Conservation (phyloP, 2,797 vertebrate species). For the Odontamblyopus rebecca region DNA sequence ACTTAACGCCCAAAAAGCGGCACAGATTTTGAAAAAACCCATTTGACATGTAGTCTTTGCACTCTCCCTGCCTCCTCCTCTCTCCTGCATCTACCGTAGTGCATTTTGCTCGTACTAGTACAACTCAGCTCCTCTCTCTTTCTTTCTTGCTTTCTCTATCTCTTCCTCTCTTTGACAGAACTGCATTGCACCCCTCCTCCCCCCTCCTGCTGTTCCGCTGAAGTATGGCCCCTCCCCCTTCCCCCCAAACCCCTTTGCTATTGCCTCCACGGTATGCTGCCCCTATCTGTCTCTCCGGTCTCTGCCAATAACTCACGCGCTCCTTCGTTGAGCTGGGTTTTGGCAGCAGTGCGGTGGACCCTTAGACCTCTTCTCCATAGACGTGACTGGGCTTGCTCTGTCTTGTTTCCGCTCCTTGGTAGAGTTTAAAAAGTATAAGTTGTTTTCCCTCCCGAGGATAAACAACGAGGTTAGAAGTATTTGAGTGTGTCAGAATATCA, state of each 20-base stretch:
- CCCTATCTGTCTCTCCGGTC: conserved; percentile 39
- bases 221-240: conserved; percentile 71
- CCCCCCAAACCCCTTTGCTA: conserved; percentile 72
- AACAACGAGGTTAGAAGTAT: conserved; percentile 58
- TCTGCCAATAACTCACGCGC: conserved; percentile 70
- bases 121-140: conserved; percentile 5
- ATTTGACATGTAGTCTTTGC: conserved; percentile 85
- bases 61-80: conserved; percentile 59
- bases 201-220: conserved; percentile 71
- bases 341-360: conserved; percentile 67
- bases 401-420: conserved; percentile 68
- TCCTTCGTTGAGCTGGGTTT: conserved; percentile 58
- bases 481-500: conserved; percentile 76
- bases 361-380: conserved; percentile 49
- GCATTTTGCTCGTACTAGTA: conserved; percentile 77
- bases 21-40: conserved; percentile 61
- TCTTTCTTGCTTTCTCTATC: neutral
- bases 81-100: conserved; percentile 76
- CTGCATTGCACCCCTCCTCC: conserved; percentile 75
- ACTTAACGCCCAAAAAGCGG: conserved; percentile 5
- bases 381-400: conserved; percentile 68
- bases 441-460: conserved; percentile 77
- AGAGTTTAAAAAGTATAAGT: conserved; percentile 44
- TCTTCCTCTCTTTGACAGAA: conserved; percentile 70
- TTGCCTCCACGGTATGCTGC: conserved; percentile 78